Base-by-base conservation (phyloP, 2,797 vertebrate species). In the Intellagama lesueurii region DNA sequence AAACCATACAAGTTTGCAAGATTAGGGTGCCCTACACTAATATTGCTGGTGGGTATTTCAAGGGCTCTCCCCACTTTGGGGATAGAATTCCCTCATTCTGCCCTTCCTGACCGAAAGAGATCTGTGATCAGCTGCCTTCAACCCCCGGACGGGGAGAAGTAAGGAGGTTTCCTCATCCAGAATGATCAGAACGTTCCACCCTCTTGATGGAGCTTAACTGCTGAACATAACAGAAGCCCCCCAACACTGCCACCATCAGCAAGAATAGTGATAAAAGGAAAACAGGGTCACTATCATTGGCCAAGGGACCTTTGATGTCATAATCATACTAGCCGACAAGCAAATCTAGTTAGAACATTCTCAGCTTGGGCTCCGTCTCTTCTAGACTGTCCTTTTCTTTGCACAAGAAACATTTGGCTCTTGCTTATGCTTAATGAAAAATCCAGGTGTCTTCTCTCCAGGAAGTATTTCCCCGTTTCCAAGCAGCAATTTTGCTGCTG, bases 81-180 rank as follows among this genome's bases (percentile, higher is more conserved):
- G 52, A 40, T 16, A 66, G 52, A 72, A 64, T 49, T 30, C 84
- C 78, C 56, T 89, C 69, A 22, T 85, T 52, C 47, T n/a, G 17
- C 70, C 84, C 72, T 79, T 90, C 79, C 60, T 77, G 85, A 30
- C 60, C 88, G 24, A 5, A 81, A 76, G 52, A 4, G 69, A 7
- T 75, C 76, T 76, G 44, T 32, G 70, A 2, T 35, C 64, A 35
- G 82, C 85, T 88, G 87, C 87, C 90, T 91, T 90, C 79, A 87
- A 28, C 66, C 89, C 85, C 89, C 80, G 73, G 84, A 90, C 17
- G 88, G 84, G 89, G 89, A 90, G 84, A 90, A 90, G 89, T 90
- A 90, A 86, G 32, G 85, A 77, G 47, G 79, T 60, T 44, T 82
- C 89, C 69, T 88, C 86, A 88, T 88, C 86, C 76, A 88, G 89